Evolutionary conservation across 2,888 invertebrate species (phyloP).

Genomic region (Dicyrtoma fusca): DNA sequence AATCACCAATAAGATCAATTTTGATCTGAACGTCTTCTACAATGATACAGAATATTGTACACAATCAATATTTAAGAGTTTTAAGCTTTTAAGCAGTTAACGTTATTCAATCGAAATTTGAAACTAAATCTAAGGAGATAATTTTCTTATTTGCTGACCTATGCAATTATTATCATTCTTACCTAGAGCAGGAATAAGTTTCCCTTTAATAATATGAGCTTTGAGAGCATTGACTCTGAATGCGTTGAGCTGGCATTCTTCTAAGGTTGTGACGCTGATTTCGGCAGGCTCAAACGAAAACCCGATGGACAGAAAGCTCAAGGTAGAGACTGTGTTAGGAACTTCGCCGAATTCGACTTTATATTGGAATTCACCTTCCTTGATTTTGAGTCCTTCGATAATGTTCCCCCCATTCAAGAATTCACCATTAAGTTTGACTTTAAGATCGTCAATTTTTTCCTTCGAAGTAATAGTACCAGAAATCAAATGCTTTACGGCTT

Average conservation of each 20-base stretch:
- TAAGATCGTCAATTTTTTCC: slow-evolving; percentile 48
- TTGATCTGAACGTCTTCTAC: slow-evolving; percentile 48
- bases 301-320: slow-evolving; percentile 72
- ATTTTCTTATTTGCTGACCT: too few species aligned
- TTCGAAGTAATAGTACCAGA: slow-evolving; percentile 46
- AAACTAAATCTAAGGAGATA: too few species aligned
- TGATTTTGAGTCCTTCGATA: slow-evolving; percentile 48
- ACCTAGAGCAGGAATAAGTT: slow-evolving; percentile 67
- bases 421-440: slow-evolving; percentile 43
- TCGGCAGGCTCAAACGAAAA: slow-evolving; percentile 72
- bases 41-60: too few species aligned
- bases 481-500: slow-evolving; percentile 46
- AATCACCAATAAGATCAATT: slow-evolving; percentile 47
- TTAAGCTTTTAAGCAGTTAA: too few species aligned
- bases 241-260: slow-evolving; percentile 71
- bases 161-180: too few species aligned
- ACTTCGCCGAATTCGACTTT: slow-evolving; percentile 60
- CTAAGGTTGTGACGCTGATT: slow-evolving; percentile 67
- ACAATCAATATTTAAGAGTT: too few species aligned
- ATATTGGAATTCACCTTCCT: slow-evolving; percentile 59
- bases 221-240: slow-evolving; percentile 69
- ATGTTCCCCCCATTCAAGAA: slow-evolving; percentile 19
- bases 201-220: slow-evolving; percentile 71
- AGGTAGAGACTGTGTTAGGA: slow-evolving; percentile 64
- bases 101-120: too few species aligned